Evolutionary conservation across 2,888 invertebrate species (phyloP).

Genomic region (Bembecia ichneumoniformis): DNA sequence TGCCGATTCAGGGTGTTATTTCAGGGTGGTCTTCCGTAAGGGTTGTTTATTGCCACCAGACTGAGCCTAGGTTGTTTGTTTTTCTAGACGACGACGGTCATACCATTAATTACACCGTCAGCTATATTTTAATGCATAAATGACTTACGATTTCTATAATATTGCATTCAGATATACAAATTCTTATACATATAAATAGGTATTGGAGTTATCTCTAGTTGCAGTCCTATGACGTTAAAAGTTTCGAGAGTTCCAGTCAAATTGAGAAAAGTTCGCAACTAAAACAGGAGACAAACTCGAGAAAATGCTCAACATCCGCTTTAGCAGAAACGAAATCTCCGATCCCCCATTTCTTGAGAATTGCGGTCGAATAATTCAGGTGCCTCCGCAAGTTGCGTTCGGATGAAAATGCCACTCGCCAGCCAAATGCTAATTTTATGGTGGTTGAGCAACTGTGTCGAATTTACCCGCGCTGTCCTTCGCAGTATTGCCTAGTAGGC

Average conservation of each 20-base stretch:
- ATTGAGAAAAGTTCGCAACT: conserved; percentile 1
- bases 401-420: conserved; percentile 63
- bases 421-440: conserved; percentile 73
- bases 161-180: no score
- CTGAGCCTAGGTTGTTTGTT: no score
- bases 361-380: conserved; percentile 64
- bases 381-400: conserved; percentile 48
- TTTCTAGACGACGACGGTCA: no score
- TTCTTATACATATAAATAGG: no score
- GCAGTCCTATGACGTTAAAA: conserved; percentile 1
- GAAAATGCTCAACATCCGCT: conserved; percentile 18
- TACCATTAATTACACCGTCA: no score
- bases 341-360: conserved; percentile 39
- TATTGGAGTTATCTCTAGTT: conserved; percentile 3
- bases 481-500: conserved; percentile 60
- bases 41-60: no score
- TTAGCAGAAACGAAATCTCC: conserved; percentile 27
- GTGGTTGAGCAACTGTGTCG: conserved; percentile 70
- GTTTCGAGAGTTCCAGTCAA: neutral
- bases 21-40: no score
- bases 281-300: conserved; percentile 2
- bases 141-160: no score
- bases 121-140: no score
- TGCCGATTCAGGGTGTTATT: no score
- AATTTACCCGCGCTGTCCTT: conserved; percentile 57